A percentile compares a stretch with the other conserved stretches of the same genome.
Evolutionary conservation across 2,113 vertebrate genomes (phyloP).

Genomic region (Podiceps cristatus): DNA sequence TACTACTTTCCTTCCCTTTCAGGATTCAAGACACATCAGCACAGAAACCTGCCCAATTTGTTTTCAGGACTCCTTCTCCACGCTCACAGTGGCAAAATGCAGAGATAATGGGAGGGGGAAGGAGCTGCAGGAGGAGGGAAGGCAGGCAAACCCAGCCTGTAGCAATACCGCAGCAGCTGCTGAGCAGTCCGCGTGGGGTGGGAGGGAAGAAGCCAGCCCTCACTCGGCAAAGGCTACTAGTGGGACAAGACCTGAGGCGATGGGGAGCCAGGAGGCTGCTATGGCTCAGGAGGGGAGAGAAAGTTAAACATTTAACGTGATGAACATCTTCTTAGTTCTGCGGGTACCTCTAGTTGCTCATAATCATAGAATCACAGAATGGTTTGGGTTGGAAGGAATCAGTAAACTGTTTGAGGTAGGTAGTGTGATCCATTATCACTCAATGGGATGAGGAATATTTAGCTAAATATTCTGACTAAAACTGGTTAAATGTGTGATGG

Average conservation of each 20-base stretch:
- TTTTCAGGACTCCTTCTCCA: not conserved
- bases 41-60: not conserved
- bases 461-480: not conserved
- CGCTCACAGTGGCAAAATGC: not conserved
- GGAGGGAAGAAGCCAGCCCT: not conserved
- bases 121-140: not conserved
- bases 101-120: accelerated
- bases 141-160: not conserved
- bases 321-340: not conserved
- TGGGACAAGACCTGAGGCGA: accelerated
- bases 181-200: not conserved
- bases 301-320: not conserved
- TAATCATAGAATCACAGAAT: no score
- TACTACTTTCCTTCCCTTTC: not conserved
- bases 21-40: not conserved
- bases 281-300: not conserved
- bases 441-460: not conserved
- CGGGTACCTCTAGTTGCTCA: not conserved
- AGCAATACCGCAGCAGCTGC: not conserved
- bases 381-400: not conserved
- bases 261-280: accelerated
- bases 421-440: not conserved
- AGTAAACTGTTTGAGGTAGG: not conserved
- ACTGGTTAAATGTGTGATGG: accelerated
- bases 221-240: not conserved